phyloP scores from a whole-genome alignment of 2,797 vertebrate genomes.

The Hippocampus kuda region DNA sequence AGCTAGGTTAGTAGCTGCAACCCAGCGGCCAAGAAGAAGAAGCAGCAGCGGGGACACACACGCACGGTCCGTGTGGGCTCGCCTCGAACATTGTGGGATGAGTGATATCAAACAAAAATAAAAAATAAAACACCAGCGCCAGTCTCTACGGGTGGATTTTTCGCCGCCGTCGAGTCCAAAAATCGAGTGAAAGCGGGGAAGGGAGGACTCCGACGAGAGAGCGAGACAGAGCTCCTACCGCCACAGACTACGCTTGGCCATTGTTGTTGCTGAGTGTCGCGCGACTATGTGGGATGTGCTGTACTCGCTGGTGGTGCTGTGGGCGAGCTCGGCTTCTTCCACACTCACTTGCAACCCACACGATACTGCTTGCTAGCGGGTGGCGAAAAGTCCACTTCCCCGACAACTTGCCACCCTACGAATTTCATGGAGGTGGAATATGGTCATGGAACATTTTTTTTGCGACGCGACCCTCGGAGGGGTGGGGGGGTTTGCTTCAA shows the following conservation, averaged over 20 bases:
- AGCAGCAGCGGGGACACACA: conserved; percentile 62
- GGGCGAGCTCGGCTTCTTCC: conserved; percentile 36
- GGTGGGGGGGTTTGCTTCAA: background rate
- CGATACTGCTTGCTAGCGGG: conserved; percentile 5
- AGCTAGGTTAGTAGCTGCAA: conserved; percentile 63
- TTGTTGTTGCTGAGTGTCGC: conserved; percentile 62
- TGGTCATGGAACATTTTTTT: background rate
- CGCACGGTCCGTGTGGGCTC: conserved; percentile 59
- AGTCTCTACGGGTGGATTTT: background rate
- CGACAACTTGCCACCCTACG: background rate
- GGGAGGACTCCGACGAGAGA: conserved; percentile 39
- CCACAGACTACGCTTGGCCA: conserved; percentile 59
- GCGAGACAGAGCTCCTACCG: conserved; percentile 40
- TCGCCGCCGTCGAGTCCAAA: background rate
- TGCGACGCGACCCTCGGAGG: background rate
- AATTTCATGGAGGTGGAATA: background rate
- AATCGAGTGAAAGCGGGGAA: background rate
- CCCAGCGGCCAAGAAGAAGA: conserved; percentile 45
- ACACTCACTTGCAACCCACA: conserved; percentile 43
- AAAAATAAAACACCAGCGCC: conserved; percentile 5
- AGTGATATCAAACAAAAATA: conserved; percentile 13
- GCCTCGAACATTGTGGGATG: conserved; percentile 57
- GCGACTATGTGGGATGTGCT: conserved; percentile 52
- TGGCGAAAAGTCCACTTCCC: conserved; percentile 1
- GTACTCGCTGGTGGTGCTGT: conserved; percentile 21